phyloP scores from a whole-genome alignment of 2,888 invertebrate species.

The Diplolepis rosae region DNA sequence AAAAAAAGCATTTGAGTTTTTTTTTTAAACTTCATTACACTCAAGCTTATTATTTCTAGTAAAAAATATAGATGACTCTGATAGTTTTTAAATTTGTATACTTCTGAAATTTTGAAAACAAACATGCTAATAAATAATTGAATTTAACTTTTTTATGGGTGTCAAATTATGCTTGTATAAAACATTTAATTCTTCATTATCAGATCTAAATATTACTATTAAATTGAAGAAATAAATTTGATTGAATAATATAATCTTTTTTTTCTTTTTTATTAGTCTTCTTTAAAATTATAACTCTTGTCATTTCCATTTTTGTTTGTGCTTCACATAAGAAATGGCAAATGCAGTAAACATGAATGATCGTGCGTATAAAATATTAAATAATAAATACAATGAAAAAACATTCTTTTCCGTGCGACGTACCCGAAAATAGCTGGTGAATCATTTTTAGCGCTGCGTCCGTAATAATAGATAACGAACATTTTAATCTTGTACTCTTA shows the following conservation, averaged over 20 bases:
- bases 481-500: conserved; percentile 48
- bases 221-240: too few relatives aligned
- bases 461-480: conserved; percentile 55
- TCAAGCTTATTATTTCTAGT: neutral
- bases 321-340: neutral
- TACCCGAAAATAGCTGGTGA: conserved; percentile 47
- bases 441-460: conserved; percentile 59
- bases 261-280: neutral
- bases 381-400: neutral
- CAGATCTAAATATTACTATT: too few relatives aligned
- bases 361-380: neutral
- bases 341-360: neutral
- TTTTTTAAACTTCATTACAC: too few relatives aligned
- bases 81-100: neutral
- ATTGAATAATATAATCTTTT: too few relatives aligned
- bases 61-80: neutral
- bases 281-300: neutral
- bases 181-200: too few relatives aligned
- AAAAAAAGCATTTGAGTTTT: too few relatives aligned
- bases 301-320: neutral
- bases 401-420: neutral
- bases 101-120: neutral
- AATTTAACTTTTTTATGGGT: neutral
- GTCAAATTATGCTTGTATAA: too few relatives aligned
- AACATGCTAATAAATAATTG: neutral